These are phyloP conservation scores for Branchipolynoe longqiensis DNA, from an alignment of 2,888 invertebrate genomes.

Conservation along the genomic window DNA sequence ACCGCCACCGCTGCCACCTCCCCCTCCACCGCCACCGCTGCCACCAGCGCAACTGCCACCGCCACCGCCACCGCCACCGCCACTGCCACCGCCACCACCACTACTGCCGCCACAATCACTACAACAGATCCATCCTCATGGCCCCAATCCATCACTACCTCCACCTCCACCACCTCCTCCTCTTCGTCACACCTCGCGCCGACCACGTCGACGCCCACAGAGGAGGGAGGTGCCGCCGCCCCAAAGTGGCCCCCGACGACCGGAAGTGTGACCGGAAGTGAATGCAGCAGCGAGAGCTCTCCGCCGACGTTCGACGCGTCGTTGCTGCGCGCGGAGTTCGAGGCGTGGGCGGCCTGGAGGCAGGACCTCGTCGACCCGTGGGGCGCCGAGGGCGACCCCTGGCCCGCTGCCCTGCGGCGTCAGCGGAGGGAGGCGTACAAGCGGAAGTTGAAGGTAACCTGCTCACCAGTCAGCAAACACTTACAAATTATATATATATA, in stretches of 20 bases:
- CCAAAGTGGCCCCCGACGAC: no score
- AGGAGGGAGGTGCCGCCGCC: not conserved
- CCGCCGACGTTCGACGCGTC: not conserved
- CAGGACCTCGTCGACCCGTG: not conserved
- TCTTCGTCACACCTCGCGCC: not conserved
- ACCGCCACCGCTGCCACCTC: not conserved
- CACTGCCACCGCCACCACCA: no score
- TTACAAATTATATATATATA: no score
- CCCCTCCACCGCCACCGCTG: not conserved
- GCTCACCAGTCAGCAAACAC: not conserved
- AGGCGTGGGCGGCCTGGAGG: not conserved
- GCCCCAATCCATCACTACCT: no score
- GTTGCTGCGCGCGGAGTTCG: conserved; percentile 23
- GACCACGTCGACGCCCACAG: not conserved
- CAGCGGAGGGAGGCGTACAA: conserved; percentile 11
- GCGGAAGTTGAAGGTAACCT: conserved; percentile 25
- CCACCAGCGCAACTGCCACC: no score
- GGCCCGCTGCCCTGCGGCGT: not conserved
- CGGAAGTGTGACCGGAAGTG: no score
- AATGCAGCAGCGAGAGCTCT: not conserved
- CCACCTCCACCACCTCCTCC: not conserved
- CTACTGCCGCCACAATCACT: no score
- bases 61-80: no score
- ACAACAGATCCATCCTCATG: no score
- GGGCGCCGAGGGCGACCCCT: not conserved